phyloP scores from a whole-genome alignment of 23 tunicate genomes.

The Oikopleura vanhoeffeni region DNA sequence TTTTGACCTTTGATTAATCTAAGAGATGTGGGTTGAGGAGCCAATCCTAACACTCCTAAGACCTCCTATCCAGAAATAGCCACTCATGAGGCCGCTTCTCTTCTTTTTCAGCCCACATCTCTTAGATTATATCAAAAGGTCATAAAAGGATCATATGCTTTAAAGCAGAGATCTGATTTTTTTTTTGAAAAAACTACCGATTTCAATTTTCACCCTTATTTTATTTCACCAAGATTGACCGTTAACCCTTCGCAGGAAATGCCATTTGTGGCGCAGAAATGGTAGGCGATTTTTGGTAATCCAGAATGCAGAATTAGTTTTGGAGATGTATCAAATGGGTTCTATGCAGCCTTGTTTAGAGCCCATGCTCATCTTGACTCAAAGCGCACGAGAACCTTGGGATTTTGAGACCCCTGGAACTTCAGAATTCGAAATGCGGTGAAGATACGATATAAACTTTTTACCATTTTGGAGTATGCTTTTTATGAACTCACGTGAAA shows the following conservation, averaged over 20 bases:
- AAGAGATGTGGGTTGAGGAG: too few species aligned
- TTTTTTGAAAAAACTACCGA: too few species aligned
- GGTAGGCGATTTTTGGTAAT: slow-evolving; percentile 74
- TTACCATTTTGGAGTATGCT: slow-evolving; percentile 67
- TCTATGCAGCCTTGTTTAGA: slow-evolving; percentile 83
- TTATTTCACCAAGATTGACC: too few species aligned
- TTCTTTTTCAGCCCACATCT: too few species aligned
- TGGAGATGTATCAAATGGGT: slow-evolving; percentile 73
- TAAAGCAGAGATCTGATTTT: not conserved
- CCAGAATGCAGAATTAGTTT: slow-evolving; percentile 55
- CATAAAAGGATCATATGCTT: too few species aligned
- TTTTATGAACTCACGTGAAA: slow-evolving; percentile 23
- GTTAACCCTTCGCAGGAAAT: not conserved
- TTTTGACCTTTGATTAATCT: too few species aligned
- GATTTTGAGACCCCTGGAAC: slow-evolving; percentile 33
- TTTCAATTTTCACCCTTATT: too few species aligned
- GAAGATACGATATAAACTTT: slow-evolving; percentile 73
- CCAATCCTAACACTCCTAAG: too few species aligned
- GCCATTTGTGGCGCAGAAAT: slow-evolving; percentile 24
- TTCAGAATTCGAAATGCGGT: slow-evolving; percentile 31
- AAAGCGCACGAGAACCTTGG: slow-evolving; percentile 58
- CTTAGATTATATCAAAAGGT: too few species aligned
- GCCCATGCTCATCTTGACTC: slow-evolving; percentile 95
- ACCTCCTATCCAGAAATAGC: too few species aligned
- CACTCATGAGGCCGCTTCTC: too few species aligned